These are phyloP conservation scores for Sarcoramphus papa DNA, from an alignment of 2,797 vertebrate genomes.

Conservation along the genomic window DNA sequence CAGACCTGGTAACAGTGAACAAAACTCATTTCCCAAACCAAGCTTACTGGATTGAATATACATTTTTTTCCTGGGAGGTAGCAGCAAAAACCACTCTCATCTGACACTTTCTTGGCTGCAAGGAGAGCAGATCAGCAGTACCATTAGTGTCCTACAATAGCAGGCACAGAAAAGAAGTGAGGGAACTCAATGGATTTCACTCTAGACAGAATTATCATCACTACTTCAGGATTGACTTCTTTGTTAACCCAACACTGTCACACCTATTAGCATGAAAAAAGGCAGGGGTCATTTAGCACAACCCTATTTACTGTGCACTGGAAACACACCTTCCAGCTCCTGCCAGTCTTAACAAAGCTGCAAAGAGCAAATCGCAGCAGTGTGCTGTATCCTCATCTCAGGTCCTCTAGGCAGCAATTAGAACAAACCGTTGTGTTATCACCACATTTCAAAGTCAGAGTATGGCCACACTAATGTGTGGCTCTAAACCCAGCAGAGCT, in stretches of 20 bases:
- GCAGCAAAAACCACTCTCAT: constrained; percentile 51
- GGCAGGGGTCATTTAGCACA: constrained; percentile 3
- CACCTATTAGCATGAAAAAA: constrained; percentile 38
- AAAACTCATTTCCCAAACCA: constrained; percentile 68
- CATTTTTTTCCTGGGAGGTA: constrained; percentile 36
- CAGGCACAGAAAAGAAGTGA: constrained; percentile 44
- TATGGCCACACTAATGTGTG: neutral
- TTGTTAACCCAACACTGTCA: constrained; percentile 34
- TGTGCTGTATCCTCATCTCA: neutral
- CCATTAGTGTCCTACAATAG: constrained; percentile 27
- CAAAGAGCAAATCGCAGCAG: constrained; percentile 11
- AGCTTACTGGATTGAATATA: constrained; percentile 54
- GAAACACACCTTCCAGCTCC: constrained; percentile 10
- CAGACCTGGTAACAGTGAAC: constrained; percentile 59
- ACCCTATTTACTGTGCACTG: neutral
- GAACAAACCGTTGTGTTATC: neutral
- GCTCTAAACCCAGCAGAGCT: neutral
- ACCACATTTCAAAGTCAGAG: constrained; percentile 4
- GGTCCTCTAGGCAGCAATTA: constrained; percentile 36
- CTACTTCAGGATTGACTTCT: constrained; percentile 15
- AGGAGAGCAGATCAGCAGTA: constrained; percentile 13
- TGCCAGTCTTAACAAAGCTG: neutral
- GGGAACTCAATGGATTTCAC: constrained; percentile 54
- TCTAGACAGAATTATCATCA: constrained; percentile 43
- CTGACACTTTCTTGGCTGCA: constrained; percentile 43